Base-by-base conservation (phyloP, 2,797 vertebrate genomes). In the Rhinella marina region DNA sequence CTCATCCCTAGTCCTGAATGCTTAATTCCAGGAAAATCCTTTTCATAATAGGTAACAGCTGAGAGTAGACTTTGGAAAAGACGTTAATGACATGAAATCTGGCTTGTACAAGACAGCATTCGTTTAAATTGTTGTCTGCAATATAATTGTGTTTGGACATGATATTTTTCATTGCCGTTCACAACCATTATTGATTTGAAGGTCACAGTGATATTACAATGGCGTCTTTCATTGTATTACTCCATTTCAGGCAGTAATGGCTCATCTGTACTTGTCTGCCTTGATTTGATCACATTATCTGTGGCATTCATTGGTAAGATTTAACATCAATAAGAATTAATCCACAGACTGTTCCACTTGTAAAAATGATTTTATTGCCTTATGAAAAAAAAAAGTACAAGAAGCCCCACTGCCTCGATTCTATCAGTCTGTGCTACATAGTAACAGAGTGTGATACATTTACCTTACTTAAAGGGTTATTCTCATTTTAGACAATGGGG, bases 311-410 rank as follows among this genome's bases (percentile, higher is more conserved):
- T 82, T 93, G 88, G 88, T 85, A 92, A 91, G 87, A 92, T 92
- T 92, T 89, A 94, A 94, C 92, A 91, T 92, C 93, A 94, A 94
- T 93, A 93, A 91, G 93, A 94, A 92, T 92, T 94, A 93, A 94
- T 92, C 77, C 90, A 82, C 88, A 86, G 27, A 56, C 86, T 88
- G 21, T 62, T 82, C 72, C 90, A 92, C 92, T 84, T 88, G 87
- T 86, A 90, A 87, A 82, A 86, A 86, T 88, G 59, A 76, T 89
- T 88, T 83, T 83, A 87, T 57, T 83, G 21, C 41, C 32, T 81
- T 77, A 13, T 14, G 5, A 41, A n/a, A n/a, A 54, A 77, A n/a
- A 50, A 54, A 21, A 32, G 7, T 7, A 72, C 72, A 73, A 21
- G 41, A 48, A 21, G 32, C 8, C 17, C 21, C 23, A 77, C 6